Evolutionary conservation across 2,888 invertebrate species (phyloP).

Genomic region (Chloromyia formosa): DNA sequence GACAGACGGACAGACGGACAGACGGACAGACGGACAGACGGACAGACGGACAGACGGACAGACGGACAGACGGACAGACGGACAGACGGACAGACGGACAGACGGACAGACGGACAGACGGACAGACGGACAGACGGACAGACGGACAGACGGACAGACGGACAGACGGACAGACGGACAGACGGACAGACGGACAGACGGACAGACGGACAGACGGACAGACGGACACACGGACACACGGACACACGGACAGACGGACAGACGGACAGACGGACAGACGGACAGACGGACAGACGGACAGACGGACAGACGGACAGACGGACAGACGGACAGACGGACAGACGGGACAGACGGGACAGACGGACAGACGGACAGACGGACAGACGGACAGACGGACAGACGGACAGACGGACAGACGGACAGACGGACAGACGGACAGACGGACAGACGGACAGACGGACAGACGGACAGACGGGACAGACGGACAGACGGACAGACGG

Average conservation of each 20-base stretch:
- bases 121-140: conserved; percentile 34
- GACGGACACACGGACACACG: too few relatives aligned
- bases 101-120: conserved; percentile 35
- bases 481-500: conserved; percentile 21
- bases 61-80: conserved; percentile 3
- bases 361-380: conserved; percentile 11
- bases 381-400: conserved; percentile 14
- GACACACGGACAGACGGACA: too few relatives aligned
- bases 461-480: too few relatives aligned
- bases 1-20: too few relatives aligned
- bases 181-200: conserved; percentile 23
- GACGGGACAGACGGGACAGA: conserved; percentile 9
- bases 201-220: conserved; percentile 35
- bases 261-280: conserved; percentile 34
- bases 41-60: not conserved
- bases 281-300: conserved; percentile 26
- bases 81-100: conserved; percentile 28
- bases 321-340: conserved; percentile 25
- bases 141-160: conserved; percentile 32
- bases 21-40: conserved; percentile 14
- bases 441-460: conserved; percentile 25
- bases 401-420: conserved; percentile 25
- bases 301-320: conserved; percentile 25
- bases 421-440: conserved; percentile 25
- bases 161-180: conserved; percentile 20